A percentile compares a stretch with the other conserved stretches of the same genome.
Evolutionary conservation across 2,888 invertebrate genomes (phyloP).

Genomic region (Theretra japonica): DNA sequence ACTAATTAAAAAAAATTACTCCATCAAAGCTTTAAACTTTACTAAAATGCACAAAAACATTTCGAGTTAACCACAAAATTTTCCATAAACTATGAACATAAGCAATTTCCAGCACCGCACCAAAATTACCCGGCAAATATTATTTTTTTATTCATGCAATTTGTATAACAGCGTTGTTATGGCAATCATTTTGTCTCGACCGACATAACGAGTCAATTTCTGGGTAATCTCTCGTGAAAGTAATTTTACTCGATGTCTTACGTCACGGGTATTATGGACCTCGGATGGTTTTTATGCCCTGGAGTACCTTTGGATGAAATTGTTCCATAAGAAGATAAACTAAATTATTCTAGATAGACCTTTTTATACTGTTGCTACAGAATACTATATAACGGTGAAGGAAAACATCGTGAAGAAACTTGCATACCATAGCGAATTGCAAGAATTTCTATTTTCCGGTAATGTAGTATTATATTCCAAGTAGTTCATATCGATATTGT

Average conservation of each 20-base stretch:
- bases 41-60: background rate
- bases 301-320: background rate
- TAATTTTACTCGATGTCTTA: slow-evolving; percentile 31
- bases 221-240: slow-evolving; percentile 37
- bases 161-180: slow-evolving; percentile 31
- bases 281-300: background rate
- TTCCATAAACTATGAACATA: background rate
- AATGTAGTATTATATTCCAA: too few species aligned
- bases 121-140: slow-evolving; percentile 20
- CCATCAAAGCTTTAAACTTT: background rate
- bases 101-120: background rate
- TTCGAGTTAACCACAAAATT: background rate
- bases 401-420: too few species aligned
- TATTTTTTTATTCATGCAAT: slow-evolving; percentile 31
- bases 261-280: slow-evolving; percentile 9
- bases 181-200: slow-evolving; percentile 34
- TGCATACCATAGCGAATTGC: too few species aligned
- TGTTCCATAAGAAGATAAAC: background rate
- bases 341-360: too few species aligned
- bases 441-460: too few species aligned
- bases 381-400: too few species aligned
- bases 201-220: slow-evolving; percentile 39
- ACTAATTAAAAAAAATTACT: background rate
- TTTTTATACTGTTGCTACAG: too few species aligned
- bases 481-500: too few species aligned